Conservation (phyloP, 2,113 vertebrate genomes). For the Petrocephalus microphthalmus region DNA sequence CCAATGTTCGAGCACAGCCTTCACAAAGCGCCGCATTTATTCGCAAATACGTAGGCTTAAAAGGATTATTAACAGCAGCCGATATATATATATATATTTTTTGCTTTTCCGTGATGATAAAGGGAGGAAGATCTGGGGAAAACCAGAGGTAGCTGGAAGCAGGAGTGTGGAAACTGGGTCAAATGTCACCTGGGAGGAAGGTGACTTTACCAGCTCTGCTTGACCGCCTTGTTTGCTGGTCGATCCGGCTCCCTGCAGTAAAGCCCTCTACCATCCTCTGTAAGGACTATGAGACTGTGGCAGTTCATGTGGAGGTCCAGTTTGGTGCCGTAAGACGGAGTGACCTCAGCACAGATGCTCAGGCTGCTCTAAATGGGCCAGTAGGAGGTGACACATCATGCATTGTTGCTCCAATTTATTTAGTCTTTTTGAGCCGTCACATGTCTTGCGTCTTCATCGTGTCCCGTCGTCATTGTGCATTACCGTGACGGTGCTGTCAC, state of each 20-base stretch:
- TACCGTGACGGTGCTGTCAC: background rate
- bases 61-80: background rate
- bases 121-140: background rate
- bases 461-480: background rate
- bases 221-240: background rate
- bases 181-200: background rate
- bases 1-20: background rate
- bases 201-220: background rate
- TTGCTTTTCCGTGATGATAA: background rate
- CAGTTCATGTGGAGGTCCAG: conserved; percentile 39
- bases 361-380: conserved; percentile 49
- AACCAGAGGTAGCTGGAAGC: background rate
- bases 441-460: background rate
- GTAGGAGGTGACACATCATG: conserved; percentile 45
- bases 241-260: background rate
- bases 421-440: background rate
- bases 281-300: conserved; percentile 32
- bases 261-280: conserved; percentile 33
- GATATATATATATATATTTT: background rate
- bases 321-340: conserved; percentile 27
- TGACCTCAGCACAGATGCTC: conserved; percentile 27
- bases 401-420: background rate
- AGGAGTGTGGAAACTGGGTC: background rate
- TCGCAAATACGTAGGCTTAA: background rate
- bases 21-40: background rate